A percentile compares a stretch with the other conserved stretches of the same genome.
Evolutionary conservation across 92 coral and sea anemone genomes (phyloP).

Genomic region (Epizoanthus stellaris): DNA sequence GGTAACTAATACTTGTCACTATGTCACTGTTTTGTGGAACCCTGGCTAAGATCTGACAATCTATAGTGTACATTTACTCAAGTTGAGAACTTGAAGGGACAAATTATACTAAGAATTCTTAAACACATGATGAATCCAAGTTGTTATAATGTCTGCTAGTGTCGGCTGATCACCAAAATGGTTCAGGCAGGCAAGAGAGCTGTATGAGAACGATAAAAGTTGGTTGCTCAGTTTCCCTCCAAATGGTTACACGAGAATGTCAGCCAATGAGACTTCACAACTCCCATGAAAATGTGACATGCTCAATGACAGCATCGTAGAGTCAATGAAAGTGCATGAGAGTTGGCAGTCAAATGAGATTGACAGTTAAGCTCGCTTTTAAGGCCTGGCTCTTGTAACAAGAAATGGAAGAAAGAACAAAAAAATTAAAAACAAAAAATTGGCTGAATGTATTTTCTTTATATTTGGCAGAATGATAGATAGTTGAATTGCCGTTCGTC

Average conservation of each 20-base stretch:
- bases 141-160: background rate
- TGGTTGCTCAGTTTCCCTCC: background rate
- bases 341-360: too few species aligned
- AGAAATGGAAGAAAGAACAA: too few species aligned
- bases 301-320: too few species aligned
- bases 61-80: background rate
- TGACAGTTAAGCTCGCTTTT: too few species aligned
- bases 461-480: background rate
- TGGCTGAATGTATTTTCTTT: background rate
- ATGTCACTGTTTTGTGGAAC: too few species aligned
- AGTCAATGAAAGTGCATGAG: too few species aligned
- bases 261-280: too few species aligned
- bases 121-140: background rate
- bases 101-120: background rate
- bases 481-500: background rate
- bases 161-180: background rate
- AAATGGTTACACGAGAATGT: too few species aligned
- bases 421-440: too few species aligned
- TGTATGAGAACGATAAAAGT: background rate
- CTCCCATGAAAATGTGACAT: too few species aligned
- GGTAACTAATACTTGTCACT: slow-evolving; percentile 3
- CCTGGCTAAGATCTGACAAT: background rate
- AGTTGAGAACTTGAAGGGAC: background rate
- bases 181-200: background rate
- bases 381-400: too few species aligned